Evolutionary conservation across 2,888 invertebrate genomes (phyloP).

Genomic region (Hydriomena furcata): DNA sequence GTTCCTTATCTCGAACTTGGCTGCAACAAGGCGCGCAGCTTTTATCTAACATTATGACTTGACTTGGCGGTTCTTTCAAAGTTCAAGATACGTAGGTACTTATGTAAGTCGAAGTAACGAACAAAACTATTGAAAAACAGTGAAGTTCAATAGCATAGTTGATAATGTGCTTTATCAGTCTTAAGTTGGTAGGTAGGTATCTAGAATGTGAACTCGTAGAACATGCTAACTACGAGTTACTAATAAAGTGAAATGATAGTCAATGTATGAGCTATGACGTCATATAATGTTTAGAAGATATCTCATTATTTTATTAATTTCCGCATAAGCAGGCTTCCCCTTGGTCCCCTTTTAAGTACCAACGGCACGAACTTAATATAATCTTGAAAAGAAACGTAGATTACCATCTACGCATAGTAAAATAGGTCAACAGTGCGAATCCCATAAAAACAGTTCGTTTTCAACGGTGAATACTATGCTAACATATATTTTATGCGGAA

Average conservation of each 20-base stretch:
- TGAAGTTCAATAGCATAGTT: neutral
- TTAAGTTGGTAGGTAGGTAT: neutral
- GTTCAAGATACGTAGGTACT: constrained; percentile 20
- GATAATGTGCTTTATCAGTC: neutral
- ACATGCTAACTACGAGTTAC: no score
- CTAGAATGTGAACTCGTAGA: no score
- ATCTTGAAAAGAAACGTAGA: constrained; percentile 8
- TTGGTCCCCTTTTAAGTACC: no score
- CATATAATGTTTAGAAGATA: no score
- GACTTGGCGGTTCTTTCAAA: constrained; percentile 41
- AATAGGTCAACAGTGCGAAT: constrained; percentile 39
- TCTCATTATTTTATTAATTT: no score
- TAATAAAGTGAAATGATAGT: no score
- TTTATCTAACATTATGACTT: constrained; percentile 66
- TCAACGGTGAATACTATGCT: constrained; percentile 42
- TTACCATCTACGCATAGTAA: constrained; percentile 15
- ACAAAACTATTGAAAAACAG: constrained; percentile 1
- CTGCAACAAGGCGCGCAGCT: constrained; percentile 66
- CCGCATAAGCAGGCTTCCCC: no score
- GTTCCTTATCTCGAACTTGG: constrained; percentile 80
- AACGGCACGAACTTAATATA: neutral
- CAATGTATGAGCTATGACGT: no score
- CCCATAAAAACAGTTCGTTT: constrained; percentile 40
- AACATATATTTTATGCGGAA: constrained; percentile 64
- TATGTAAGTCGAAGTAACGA: constrained; percentile 19